A percentile compares a stretch with the other conserved stretches of the same genome.
Conservation (phyloP, 1,140 invertebrate genomes). For the Saccostrea cuccullata region DNA sequence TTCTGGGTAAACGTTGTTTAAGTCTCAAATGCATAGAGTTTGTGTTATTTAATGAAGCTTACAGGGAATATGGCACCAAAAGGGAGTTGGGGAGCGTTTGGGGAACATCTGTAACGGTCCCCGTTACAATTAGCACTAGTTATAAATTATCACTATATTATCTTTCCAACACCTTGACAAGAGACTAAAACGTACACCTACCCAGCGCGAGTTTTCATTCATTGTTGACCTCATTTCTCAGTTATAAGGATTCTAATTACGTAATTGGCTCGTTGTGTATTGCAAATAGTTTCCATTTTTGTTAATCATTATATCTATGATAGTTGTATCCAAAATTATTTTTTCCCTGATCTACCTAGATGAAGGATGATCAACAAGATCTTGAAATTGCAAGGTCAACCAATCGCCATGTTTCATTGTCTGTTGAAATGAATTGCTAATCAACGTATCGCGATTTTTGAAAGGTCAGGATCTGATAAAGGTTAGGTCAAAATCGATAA, state of each 20-base stretch:
- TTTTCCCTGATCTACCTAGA: not conserved
- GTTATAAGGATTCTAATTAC: not conserved
- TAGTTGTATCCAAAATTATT: conserved; percentile 10
- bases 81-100: too few relatives aligned
- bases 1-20: too few relatives aligned
- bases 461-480: not conserved
- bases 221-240: not conserved
- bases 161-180: conserved; percentile 28
- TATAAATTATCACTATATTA: not conserved
- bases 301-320: not conserved
- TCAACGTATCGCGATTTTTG: not conserved
- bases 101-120: too few relatives aligned
- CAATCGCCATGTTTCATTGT: not conserved
- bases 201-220: conserved; percentile 4
- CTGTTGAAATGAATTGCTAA: not conserved
- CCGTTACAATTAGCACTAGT: too few relatives aligned
- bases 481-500: not conserved
- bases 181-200: not conserved
- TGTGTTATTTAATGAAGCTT: too few relatives aligned
- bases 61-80: too few relatives aligned
- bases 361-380: not conserved
- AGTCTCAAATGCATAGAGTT: too few relatives aligned
- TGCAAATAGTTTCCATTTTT: not conserved
- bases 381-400: not conserved
- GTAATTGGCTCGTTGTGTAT: not conserved